A percentile compares a stretch with the other conserved stretches of the same genome.
Conservation (phyloP, 2,113 vertebrate genomes). For the Engystomops pustulosus region DNA sequence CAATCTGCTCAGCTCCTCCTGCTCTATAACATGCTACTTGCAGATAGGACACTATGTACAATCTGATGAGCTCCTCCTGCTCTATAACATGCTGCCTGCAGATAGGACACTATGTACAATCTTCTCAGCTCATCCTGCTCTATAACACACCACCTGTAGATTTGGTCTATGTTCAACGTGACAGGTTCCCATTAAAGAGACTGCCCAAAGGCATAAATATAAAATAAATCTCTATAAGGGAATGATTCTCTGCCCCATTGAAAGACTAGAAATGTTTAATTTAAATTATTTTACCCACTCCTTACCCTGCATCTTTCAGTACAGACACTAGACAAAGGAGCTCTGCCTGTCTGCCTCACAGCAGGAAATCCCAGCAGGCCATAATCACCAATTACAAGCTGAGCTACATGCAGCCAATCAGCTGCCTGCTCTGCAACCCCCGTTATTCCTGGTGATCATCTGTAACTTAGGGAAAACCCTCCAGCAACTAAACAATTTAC, state of each 20-base stretch:
- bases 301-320: neutral
- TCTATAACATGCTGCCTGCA: too few species aligned
- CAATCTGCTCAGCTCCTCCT: too few species aligned
- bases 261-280: too few species aligned
- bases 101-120: too few species aligned
- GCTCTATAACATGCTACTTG: too few species aligned
- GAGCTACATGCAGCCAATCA: neutral
- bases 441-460: neutral
- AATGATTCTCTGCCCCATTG: too few species aligned
- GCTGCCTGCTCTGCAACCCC: neutral
- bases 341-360: neutral
- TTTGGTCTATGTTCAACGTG: too few species aligned
- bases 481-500: neutral
- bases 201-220: neutral
- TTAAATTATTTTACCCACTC: too few species aligned
- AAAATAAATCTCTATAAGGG: neutral
- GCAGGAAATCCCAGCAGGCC: neutral
- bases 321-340: neutral
- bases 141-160: too few species aligned
- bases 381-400: neutral
- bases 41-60: too few species aligned
- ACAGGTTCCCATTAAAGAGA: too few species aligned
- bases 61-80: too few species aligned
- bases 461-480: neutral
- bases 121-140: neutral